These are phyloP conservation scores for Pteromalus puparum DNA, from an alignment of 1,140 invertebrate species.

Conservation along the genomic window DNA sequence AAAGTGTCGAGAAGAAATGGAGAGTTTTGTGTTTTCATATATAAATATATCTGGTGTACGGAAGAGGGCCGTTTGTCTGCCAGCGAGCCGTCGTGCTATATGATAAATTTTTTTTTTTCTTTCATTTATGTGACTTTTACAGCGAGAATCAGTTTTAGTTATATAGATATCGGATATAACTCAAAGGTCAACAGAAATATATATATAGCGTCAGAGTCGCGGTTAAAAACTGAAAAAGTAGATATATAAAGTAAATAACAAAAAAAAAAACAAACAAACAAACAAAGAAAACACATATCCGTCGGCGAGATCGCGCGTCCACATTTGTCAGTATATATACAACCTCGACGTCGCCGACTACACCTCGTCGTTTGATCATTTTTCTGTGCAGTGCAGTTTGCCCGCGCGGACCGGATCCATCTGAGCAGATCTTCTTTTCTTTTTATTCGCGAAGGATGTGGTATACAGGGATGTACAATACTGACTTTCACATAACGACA, in stretches of 20 bases:
- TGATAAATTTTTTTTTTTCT: background rate
- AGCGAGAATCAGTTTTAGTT: conserved; percentile 26
- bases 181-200: background rate
- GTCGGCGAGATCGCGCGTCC: conserved; percentile 15
- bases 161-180: background rate
- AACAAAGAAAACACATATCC: background rate
- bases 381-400: background rate
- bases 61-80: conserved; percentile 50
- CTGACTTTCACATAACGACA: background rate
- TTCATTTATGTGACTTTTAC: conserved; percentile 18
- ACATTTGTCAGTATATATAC: background rate
- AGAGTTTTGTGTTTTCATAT: conserved; percentile 3
- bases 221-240: background rate
- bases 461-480: background rate
- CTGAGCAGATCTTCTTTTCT: background rate
- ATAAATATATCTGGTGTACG: conserved; percentile 36
- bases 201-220: background rate
- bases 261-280: background rate
- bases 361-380: background rate
- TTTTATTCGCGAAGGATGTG: background rate
- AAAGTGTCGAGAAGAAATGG: background rate
- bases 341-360: conserved; percentile 18
- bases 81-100: conserved; percentile 44
- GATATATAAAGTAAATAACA: background rate
- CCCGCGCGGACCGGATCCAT: background rate